Evolutionary conservation across 2,888 invertebrate species (phyloP), one percentile per base, ranked within the genome.

Genomic region (Elegia similella): DNA sequence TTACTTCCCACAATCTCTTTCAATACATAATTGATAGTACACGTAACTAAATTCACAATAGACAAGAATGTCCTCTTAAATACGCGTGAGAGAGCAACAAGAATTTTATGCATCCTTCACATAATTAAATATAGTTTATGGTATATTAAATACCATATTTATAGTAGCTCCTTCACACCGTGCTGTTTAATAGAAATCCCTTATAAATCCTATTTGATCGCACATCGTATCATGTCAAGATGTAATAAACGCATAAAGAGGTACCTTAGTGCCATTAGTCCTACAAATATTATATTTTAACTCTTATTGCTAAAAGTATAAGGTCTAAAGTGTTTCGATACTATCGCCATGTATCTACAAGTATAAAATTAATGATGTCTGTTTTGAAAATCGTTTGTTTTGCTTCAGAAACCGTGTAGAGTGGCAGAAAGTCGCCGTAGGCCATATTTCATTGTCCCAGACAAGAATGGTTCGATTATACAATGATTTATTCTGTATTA

Each of bases 191-290:
- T 78, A 23, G 23, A 23, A 23, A 85, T n/a, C n/a, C n/a, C n/a
- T n/a, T n/a, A n/a, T 86, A 84, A 85, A 73, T 55, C 67, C 52
- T 73, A 80, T 83, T 82, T 85, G 84, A 87, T 85, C 82, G 75
- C 76, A 70, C 78, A 81, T 82, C 75, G 74, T 82, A 80, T 78
- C 85, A 83, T 86, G 86, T 82, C 80, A 84, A 82, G 79, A 74
- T 73, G 79, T 82, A 86, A 87, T 87, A 87, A 88, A 82, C 80
- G 82, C 75, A 85, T 81, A 84, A 86, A 86, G 84, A 83, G 82
- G 80, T 81, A 72, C 74, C 71, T 71, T 69, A 69, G 62, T 64
- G 76, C 78, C 80, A 86, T 85, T 86, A 82, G 78, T 86, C 76
- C 70, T 73, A 70, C 64, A 65, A 61, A 68, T 52, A 60, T 64